Evolutionary conservation across 2,797 vertebrate genomes (phyloP).

Genomic region (Gallinago nigripennis): DNA sequence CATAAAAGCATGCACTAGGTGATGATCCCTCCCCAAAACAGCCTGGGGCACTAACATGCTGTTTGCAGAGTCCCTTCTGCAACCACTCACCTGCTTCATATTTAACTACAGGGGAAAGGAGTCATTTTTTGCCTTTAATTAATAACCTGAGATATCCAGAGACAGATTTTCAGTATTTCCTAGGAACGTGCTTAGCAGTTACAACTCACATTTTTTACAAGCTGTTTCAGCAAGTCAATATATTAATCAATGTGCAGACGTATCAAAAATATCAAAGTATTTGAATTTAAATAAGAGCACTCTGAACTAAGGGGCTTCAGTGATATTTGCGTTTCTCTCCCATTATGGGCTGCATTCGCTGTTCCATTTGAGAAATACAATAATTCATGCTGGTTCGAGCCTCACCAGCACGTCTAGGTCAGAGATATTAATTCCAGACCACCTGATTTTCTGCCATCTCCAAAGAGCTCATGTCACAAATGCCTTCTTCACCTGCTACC

Average conservation of each 20-base stretch:
- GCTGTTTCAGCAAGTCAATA: conserved; percentile 1
- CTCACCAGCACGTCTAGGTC: background rate
- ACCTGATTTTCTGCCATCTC: background rate
- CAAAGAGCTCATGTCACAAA: background rate
- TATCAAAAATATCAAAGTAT: background rate
- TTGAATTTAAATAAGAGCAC: background rate
- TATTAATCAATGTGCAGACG: background rate
- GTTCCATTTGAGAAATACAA: background rate
- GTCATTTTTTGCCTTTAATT: background rate
- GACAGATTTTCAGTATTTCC: background rate
- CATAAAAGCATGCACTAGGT: background rate
- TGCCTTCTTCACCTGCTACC: background rate
- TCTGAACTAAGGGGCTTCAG: background rate
- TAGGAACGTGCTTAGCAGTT: background rate
- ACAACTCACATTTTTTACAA: background rate
- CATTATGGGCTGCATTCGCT: background rate
- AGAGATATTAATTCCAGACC: background rate
- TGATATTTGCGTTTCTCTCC: conserved; percentile 24
- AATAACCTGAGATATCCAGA: background rate
- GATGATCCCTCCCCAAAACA: background rate
- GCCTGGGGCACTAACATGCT: background rate
- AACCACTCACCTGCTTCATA: background rate
- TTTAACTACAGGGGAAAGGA: background rate
- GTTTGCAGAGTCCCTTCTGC: background rate
- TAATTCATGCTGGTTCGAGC: background rate